These are phyloP conservation scores for Margaritifera margaritifera DNA, from an alignment of 2,888 invertebrate species.

Conservation along the genomic window DNA sequence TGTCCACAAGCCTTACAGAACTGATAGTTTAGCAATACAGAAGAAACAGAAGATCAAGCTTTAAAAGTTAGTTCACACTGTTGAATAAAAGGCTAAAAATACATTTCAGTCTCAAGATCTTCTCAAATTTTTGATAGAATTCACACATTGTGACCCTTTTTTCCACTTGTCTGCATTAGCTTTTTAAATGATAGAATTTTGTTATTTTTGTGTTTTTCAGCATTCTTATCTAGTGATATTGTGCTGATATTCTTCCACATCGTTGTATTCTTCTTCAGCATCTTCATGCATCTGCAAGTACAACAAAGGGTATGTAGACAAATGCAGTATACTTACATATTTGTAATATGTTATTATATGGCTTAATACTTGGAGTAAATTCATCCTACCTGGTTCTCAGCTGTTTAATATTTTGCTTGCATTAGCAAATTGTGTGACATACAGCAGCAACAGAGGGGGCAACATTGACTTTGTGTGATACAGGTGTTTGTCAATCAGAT, in stretches of 20 bases:
- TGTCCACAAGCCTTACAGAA: no score
- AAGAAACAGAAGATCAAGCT: neutral
- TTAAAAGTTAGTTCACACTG: neutral
- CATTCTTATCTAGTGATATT: constrained; percentile 68
- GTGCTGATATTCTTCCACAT: constrained; percentile 59
- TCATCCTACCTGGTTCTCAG: no score
- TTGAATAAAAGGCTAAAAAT: neutral
- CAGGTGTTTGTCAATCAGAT: no score
- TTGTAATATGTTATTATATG: no score
- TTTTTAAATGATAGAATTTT: neutral
- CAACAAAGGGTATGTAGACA: constrained; percentile 44
- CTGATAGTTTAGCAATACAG: neutral
- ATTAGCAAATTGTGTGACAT: no score
- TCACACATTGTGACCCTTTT: neutral
- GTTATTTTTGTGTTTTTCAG: constrained; percentile 33
- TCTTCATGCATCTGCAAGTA: constrained; percentile 65
- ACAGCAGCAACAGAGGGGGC: no score
- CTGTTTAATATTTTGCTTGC: no score
- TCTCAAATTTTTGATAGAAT: no score
- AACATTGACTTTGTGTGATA: no score
- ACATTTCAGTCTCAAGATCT: no score
- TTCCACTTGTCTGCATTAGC: neutral
- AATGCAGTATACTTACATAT: neutral
- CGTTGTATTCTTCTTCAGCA: constrained; percentile 49
- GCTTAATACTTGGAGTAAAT: no score